Conservation (phyloP, 2,888 invertebrate genomes). For the Tiphia femorata region DNA sequence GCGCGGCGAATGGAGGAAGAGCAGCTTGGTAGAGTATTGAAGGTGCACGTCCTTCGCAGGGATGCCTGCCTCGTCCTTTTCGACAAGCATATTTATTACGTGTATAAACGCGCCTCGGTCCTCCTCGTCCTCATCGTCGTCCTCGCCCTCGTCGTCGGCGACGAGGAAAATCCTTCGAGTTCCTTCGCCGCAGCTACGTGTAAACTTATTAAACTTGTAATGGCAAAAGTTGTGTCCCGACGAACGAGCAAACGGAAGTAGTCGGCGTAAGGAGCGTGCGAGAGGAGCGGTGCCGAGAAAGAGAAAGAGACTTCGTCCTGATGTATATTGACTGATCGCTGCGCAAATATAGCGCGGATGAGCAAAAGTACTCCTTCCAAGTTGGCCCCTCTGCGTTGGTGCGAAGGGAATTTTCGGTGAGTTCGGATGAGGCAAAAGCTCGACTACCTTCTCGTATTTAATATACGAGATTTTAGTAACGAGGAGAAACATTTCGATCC, state of each 20-base stretch:
- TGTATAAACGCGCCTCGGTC: slow-evolving; percentile 24
- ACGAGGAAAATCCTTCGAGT: too few relatives aligned
- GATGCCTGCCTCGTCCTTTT: slow-evolving; percentile 12
- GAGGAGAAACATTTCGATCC: too few relatives aligned
- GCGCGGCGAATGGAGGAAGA: too few relatives aligned
- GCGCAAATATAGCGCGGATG: not conserved
- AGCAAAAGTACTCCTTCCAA: not conserved
- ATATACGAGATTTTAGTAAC: too few relatives aligned
- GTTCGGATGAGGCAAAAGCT: too few relatives aligned
- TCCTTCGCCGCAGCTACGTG: slow-evolving; percentile 31
- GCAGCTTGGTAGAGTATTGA: too few relatives aligned
- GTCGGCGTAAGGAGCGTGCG: too few relatives aligned
- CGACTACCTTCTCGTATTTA: too few relatives aligned
- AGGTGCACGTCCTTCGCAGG: not conserved
- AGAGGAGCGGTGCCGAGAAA: slow-evolving; percentile 4
- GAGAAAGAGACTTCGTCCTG: not conserved
- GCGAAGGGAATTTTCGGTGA: too few relatives aligned
- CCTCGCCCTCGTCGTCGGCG: slow-evolving; percentile 4
- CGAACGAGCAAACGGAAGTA: not conserved
- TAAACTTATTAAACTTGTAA: slow-evolving; percentile 67
- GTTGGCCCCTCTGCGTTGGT: not conserved
- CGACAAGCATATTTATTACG: slow-evolving; percentile 30
- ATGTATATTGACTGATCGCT: not conserved
- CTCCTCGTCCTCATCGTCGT: slow-evolving; percentile 21
- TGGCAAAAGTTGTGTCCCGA: slow-evolving; percentile 59